Conservation (phyloP, 2,797 vertebrate species). For the Chanos chanos region DNA sequence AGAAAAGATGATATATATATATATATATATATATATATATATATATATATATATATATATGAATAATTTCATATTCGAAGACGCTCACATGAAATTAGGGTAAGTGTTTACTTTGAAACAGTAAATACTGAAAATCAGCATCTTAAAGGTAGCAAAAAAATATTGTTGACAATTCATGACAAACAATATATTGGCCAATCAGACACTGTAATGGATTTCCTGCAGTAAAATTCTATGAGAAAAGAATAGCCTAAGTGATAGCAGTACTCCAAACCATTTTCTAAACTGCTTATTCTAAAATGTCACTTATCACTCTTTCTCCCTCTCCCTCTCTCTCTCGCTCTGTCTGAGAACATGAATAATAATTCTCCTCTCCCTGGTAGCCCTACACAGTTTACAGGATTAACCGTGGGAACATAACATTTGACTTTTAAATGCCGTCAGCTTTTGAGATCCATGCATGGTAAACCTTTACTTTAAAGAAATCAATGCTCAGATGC, state of each 20-base stretch:
- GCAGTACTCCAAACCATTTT: neutral
- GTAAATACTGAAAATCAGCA: too few relatives aligned
- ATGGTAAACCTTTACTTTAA: slow-evolving; percentile 81
- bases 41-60: too few relatives aligned
- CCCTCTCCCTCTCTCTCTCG: neutral
- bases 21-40: neutral
- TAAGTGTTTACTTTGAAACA: neutral
- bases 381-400: slow-evolving; percentile 25
- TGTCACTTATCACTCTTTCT: slow-evolving; percentile 4
- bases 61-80: too few relatives aligned
- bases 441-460: slow-evolving; percentile 80
- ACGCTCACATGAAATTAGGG: too few relatives aligned
- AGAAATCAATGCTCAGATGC: slow-evolving; percentile 86
- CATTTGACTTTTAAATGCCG: slow-evolving; percentile 84
- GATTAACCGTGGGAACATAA: slow-evolving; percentile 63
- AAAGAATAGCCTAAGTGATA: too few relatives aligned
- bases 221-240: too few relatives aligned
- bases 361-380: slow-evolving; percentile 35
- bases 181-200: too few relatives aligned
- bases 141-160: too few relatives aligned
- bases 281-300: neutral
- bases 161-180: too few relatives aligned
- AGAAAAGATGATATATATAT: neutral
- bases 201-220: too few relatives aligned
- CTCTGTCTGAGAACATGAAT: slow-evolving; percentile 35